phyloP scores from a whole-genome alignment of 2,888 invertebrate species.

The Tenthredo scrophulariae region DNA sequence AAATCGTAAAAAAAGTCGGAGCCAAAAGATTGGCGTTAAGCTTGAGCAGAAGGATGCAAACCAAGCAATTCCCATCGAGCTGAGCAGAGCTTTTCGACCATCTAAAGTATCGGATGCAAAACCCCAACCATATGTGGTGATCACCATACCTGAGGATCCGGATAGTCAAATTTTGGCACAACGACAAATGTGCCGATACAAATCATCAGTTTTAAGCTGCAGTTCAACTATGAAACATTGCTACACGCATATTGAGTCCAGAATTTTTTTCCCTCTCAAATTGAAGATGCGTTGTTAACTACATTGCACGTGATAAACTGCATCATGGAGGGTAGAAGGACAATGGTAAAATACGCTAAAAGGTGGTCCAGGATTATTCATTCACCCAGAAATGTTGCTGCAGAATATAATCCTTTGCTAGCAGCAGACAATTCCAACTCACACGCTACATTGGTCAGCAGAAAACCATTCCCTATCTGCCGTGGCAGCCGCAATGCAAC shows the following conservation, averaged over 20 bases:
- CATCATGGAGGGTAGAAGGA: not conserved
- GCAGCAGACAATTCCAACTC: constrained; percentile 20
- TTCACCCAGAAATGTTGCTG: constrained; percentile 1
- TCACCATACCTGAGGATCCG: not conserved
- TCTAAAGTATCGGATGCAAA: constrained; percentile 17
- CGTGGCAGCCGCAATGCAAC: not conserved
- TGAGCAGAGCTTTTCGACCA: not conserved
- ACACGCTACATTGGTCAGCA: not conserved
- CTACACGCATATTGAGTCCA: not conserved
- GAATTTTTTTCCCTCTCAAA: not conserved
- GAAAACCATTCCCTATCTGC: constrained; percentile 3
- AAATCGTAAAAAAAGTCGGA: not conserved
- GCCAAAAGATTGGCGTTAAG: constrained; percentile 12
- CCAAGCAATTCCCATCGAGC: not conserved
- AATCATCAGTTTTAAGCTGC: not conserved
- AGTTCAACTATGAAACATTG: not conserved
- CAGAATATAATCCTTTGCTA: constrained; percentile 18
- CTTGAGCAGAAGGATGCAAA: not conserved
- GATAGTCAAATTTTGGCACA: not conserved
- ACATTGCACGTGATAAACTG: not conserved
- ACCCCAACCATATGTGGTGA: constrained; percentile 9
- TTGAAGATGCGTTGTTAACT: not conserved
- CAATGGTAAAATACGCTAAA: not conserved
- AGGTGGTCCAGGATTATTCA: not conserved
- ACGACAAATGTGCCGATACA: not conserved